phyloP scores from a whole-genome alignment of 92 coral and sea anemone species.

The Anthopleura xanthogrammica region DNA sequence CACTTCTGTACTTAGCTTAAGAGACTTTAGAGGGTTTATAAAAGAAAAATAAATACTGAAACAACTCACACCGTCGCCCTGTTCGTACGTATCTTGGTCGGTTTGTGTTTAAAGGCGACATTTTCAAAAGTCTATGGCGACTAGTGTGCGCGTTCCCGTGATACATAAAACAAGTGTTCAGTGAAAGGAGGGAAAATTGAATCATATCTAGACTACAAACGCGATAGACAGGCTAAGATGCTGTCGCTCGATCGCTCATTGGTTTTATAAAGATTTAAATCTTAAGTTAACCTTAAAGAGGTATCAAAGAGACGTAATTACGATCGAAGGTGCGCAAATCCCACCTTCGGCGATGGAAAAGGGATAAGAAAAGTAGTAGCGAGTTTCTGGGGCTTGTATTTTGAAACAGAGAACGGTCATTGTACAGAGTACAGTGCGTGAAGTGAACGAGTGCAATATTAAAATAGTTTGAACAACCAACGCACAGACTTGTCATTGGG shows the following conservation, averaged over 20 bases:
- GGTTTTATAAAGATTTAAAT: conserved; percentile 79
- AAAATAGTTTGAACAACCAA: conserved; percentile 54
- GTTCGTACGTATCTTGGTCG: conserved; percentile 7
- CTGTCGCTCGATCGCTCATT: conserved; percentile 31
- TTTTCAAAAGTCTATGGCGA: background rate
- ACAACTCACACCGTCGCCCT: background rate
- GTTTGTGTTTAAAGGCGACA: conserved; percentile 5
- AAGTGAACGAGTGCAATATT: conserved; percentile 47
- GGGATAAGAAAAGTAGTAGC: conserved; percentile 24
- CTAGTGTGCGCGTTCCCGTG: conserved; percentile 6
- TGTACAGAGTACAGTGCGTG: conserved; percentile 26
- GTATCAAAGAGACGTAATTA: conserved; percentile 56
- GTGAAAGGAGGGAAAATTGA: conserved; percentile 15
- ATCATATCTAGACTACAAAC: conserved; percentile 14
- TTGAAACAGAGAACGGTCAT: conserved; percentile 22
- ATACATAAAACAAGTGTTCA: conserved; percentile 12
- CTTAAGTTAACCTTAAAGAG: conserved; percentile 80
- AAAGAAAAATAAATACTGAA: conserved; percentile 16
- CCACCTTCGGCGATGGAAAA: conserved; percentile 29
- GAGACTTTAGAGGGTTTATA: conserved; percentile 24
- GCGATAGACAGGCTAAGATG: conserved; percentile 17
- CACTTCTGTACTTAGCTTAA: conserved; percentile 15
- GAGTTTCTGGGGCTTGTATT: background rate
- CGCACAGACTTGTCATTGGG: conserved; percentile 68
- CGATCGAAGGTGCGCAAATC: conserved; percentile 24